Base-by-base conservation (phyloP, 2,113 vertebrate genomes). In the Zosterops hypoxanthus region DNA sequence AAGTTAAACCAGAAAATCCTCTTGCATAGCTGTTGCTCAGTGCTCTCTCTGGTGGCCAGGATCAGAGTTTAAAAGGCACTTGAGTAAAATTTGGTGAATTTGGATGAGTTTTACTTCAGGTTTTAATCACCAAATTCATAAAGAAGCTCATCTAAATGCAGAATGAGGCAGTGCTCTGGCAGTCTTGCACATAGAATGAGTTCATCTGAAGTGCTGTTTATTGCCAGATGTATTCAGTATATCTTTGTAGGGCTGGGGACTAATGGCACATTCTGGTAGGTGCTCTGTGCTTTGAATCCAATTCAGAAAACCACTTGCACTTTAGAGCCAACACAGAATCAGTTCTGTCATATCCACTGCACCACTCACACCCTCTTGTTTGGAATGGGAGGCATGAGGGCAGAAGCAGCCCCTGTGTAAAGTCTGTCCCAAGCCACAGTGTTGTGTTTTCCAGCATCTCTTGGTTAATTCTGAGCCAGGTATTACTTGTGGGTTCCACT, bases 141-240 rank as follows among this genome's bases (percentile, higher is more conserved):
- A 61, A 60, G 50, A 63, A 80, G 39, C 66, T 88, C 22, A 25
- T 79, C 42, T 82, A 24, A 65, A 34, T 73, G 46, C 84, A 77
- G 39, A 87, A 64, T 53, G 89, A 94, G 76, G 66, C 75, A 76
- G 66, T 79, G 26, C 70, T 85, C 87, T 94, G 85, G 78, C 84
- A 85, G 55, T n/a, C 41, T 33, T 26, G 61, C 47, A 12, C 4
- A 1, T 4, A 11, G 31, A 26, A 19, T 57, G 82, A 92, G 59
- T 88, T 92, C 71, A 77, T 81, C n/a, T 70, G 70, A 52, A 91
- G 46, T 50, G 11, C 78, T n/a, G 11, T 33, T 88, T 44, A 36
- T 24, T 70, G 71, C 71, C 52, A 88, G 19, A 17, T 42, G 36
- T 3, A 3, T 33, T 76, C 36, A 71, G 2, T 47, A 12, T 31